phyloP scores from a whole-genome alignment of 2,888 invertebrate species.

The Sclerodermus sp. region DNA sequence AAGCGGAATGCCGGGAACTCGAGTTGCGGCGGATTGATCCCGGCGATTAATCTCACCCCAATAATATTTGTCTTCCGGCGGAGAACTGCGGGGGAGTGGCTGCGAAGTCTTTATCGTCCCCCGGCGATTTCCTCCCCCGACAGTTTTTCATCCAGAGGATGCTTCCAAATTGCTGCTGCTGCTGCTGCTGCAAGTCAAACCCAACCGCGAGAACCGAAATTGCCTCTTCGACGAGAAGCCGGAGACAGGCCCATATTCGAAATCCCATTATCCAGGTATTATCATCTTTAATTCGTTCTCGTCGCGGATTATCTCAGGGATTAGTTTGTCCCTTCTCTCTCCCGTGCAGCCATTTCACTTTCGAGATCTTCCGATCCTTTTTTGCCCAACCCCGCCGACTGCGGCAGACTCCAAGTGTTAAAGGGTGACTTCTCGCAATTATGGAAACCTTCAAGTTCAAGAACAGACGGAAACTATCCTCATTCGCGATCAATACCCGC shows the following conservation, averaged over 20 bases:
- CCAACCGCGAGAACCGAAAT: conserved; percentile 35
- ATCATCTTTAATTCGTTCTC: conserved; percentile 44
- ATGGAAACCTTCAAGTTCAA: conserved; percentile 36
- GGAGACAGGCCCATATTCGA: conserved; percentile 38
- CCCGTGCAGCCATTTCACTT: conserved; percentile 7
- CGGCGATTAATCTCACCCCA: conserved; percentile 32
- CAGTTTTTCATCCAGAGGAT: too few species aligned
- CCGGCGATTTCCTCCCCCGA: conserved; percentile 23
- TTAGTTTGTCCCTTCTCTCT: conserved; percentile 19
- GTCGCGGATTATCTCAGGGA: conserved; percentile 29
- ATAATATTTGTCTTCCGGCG: conserved; percentile 37
- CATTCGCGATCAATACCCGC: conserved; percentile 18
- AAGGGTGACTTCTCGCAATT: conserved; percentile 26
- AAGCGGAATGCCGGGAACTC: conserved; percentile 7
- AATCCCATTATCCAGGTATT: conserved; percentile 41
- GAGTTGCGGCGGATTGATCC: conserved; percentile 7
- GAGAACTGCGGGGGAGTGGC: conserved; percentile 9
- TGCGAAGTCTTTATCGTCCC: conserved; percentile 16
- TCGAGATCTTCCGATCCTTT: conserved; percentile 12
- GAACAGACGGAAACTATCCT: conserved; percentile 22
- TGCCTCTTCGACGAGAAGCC: conserved; percentile 40
- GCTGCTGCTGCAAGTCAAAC: neutral
- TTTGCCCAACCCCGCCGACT: too few species aligned
- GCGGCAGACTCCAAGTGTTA: too few species aligned
- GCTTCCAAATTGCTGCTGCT: too few species aligned